Evolutionary conservation across 1,140 invertebrate species (phyloP), one percentile per base, ranked within the genome.

Genomic region (Colletes latitarsis): DNA sequence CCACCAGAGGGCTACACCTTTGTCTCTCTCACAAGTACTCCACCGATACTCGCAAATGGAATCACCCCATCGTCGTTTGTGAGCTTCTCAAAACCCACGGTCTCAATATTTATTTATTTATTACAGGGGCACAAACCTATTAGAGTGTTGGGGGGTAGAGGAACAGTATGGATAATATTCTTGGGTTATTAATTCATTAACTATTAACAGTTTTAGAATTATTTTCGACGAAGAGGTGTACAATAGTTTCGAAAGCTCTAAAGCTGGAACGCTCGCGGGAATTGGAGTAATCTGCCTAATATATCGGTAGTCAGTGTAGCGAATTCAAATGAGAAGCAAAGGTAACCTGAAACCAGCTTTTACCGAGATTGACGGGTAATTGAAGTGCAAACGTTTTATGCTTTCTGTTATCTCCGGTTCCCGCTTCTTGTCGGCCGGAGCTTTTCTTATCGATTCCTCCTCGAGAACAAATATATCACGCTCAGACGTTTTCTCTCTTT

Each of bases 321-420:
- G 21, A 17, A 52, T 77, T 77, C 55, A 60, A 77, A 77, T 41
- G 67, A 71, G 67, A 69, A 58, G 66, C 6, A 39, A 52, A 62
- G n/a, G 14, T 71, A 52, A 70, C 55, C 58, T 21, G 67, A 52
- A 62, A 21, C 15, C 46, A 17, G 55, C 67, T 77, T 71, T 62
- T 71, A 77, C n/a, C 55, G n/a, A 77, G 57, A 77, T 77, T 77
- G 57, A 49, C 53, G 43, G 66, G 41, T 77, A 77, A 77, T 62
- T 71, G 67, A 77, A 77, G 75, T 77, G 46, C 57, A 77, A 77
- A 77, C 67, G 57, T 71, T 52, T 77, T 71, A 71, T 41, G 57
- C 43, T 70, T 70, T 46, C 43, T 60, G 62, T 77, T 62, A 52
- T 77, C 41, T 77, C 15, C 53, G 57, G 30, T 52, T 71, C 46